Percentiles rank a stretch among this genome's conserved stretches.
These are phyloP conservation scores for Athetis lepigone DNA, from an alignment of 2,888 invertebrate genomes.

Conservation along the genomic window DNA sequence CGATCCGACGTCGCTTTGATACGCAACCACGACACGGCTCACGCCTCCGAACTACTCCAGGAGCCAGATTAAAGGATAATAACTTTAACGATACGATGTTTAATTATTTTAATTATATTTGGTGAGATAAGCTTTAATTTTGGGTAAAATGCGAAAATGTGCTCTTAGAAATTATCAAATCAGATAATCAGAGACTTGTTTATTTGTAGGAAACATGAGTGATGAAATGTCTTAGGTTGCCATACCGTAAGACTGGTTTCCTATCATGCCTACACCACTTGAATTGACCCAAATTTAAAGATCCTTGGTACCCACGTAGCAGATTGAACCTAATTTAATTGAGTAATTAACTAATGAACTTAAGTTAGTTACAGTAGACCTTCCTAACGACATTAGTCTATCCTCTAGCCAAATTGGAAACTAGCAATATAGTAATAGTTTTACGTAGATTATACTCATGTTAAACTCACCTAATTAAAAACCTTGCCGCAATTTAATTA, in stretches of 20 bases:
- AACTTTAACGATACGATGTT: constrained; percentile 48
- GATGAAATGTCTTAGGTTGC: background rate
- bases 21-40: constrained; percentile 61
- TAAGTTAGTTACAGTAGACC: constrained; percentile 1
- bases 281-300: background rate
- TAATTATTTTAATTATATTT: constrained; percentile 36
- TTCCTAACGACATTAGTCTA: constrained; percentile 12
- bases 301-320: background rate
- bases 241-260: background rate
- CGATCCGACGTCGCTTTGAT: constrained; percentile 81
- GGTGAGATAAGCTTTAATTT: constrained; percentile 13
- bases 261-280: background rate
- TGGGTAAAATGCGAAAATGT: background rate
- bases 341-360: constrained; percentile 11
- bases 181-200: background rate
- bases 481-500: background rate
- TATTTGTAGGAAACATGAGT: background rate
- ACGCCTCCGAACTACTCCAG: constrained; percentile 41
- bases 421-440: background rate
- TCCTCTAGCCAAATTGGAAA: background rate
- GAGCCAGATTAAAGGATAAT: constrained; percentile 57
- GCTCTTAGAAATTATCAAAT: background rate
- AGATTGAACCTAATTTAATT: constrained; percentile 7
- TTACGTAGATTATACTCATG: background rate
- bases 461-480: constrained; percentile 16